Conservation (phyloP, 2,797 vertebrate species). For the Gallinago nigripennis region DNA sequence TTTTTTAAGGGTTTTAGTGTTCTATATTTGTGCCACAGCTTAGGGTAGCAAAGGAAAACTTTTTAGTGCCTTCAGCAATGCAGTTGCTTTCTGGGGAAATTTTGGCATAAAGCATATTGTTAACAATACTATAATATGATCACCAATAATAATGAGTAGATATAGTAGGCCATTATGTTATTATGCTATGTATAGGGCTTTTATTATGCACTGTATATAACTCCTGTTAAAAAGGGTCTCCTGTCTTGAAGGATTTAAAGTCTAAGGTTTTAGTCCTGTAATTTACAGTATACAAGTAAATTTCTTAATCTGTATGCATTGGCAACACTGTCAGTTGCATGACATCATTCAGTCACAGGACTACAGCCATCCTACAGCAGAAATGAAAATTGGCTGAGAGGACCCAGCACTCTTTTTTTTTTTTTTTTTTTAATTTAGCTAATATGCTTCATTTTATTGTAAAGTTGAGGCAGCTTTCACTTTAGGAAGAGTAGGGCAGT, state of each 20-base stretch:
- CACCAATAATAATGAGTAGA: neutral
- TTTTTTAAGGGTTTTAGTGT: neutral
- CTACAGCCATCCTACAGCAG: neutral
- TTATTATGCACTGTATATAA: neutral
- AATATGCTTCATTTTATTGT: neutral
- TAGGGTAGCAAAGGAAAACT: neutral
- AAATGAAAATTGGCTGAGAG: neutral
- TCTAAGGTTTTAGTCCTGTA: neutral
- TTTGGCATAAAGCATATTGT: neutral
- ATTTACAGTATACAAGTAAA: neutral
- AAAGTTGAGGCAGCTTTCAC: neutral
- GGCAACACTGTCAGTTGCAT: neutral
- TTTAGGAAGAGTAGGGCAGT: neutral
- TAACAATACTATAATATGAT: neutral
- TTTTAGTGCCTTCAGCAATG: neutral
- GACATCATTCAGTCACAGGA: neutral
- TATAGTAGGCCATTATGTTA: neutral
- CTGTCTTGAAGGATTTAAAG: neutral
- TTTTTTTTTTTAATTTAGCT: neutral
- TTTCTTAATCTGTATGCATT: neutral
- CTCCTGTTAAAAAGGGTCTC: neutral
- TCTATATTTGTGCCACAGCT: neutral
- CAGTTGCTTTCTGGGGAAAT: neutral
- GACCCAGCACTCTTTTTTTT: neutral
- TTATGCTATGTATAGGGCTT: neutral